These are phyloP conservation scores for Sarcophaga rosellei DNA, from an alignment of 2,888 invertebrate species.

Conservation along the genomic window DNA sequence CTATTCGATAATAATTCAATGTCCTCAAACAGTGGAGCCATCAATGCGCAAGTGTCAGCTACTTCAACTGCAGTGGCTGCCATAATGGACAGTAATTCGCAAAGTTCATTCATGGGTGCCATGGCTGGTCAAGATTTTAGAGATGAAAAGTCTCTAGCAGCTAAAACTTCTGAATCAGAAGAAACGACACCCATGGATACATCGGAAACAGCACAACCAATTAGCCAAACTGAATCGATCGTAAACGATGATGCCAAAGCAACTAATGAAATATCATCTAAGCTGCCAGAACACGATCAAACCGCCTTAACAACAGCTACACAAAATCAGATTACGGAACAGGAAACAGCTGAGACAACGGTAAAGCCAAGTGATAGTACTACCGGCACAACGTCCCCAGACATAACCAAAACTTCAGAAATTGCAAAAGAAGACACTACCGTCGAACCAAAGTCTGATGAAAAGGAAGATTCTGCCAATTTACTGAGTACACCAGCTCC, in stretches of 20 bases:
- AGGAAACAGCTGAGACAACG: slow-evolving; percentile 4
- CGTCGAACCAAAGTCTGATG: slow-evolving; percentile 31
- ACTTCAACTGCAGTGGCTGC: slow-evolving; percentile 76
- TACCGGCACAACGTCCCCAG: slow-evolving; percentile 10
- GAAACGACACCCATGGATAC: slow-evolving; percentile 54
- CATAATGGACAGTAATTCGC: slow-evolving; percentile 77
- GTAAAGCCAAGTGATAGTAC: slow-evolving; percentile 11
- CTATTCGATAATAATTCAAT: slow-evolving; percentile 78
- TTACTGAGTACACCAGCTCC: slow-evolving; percentile 8
- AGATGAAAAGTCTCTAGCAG: slow-evolving; percentile 53
- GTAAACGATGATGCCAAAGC: slow-evolving; percentile 59
- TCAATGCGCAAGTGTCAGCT: slow-evolving; percentile 73
- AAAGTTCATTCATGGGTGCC: slow-evolving; percentile 74
- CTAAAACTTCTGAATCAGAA: slow-evolving; percentile 51
- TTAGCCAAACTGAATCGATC: slow-evolving; percentile 38
- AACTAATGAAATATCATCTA: slow-evolving; percentile 6
- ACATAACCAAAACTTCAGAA: slow-evolving; percentile 9
- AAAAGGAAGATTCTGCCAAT: slow-evolving; percentile 19
- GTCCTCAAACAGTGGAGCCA: slow-evolving; percentile 77
- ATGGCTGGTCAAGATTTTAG: slow-evolving; percentile 60
- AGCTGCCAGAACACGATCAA: slow-evolving; percentile 43
- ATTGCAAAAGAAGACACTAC: slow-evolving; percentile 35
- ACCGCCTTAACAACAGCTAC: neutral
- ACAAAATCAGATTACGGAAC: slow-evolving; percentile 22
- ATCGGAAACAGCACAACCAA: slow-evolving; percentile 22